These are phyloP conservation scores for Drosophila parabipectinata DNA, from an alignment of 1,140 invertebrate genomes.

Conservation along the genomic window DNA sequence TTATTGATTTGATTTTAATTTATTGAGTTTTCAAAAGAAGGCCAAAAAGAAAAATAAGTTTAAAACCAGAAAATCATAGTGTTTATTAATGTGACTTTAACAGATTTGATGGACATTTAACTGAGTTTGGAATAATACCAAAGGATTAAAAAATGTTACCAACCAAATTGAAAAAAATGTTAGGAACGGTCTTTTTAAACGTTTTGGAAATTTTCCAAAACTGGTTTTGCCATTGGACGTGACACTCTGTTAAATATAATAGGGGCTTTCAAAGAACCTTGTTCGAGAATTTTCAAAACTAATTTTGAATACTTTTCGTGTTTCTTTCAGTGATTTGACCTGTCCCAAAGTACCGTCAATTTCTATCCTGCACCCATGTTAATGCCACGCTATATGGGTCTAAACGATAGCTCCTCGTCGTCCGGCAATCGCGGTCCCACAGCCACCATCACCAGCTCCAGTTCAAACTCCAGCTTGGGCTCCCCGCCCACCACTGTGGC, in stretches of 20 bases:
- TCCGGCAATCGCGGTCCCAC: constrained; percentile 32
- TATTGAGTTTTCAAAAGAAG: too few relatives aligned
- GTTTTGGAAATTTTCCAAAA: constrained; percentile 10
- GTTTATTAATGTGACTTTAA: too few relatives aligned
- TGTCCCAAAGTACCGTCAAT: neutral
- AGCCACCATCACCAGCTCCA: constrained; percentile 11
- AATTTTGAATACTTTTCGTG: neutral
- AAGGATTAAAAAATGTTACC: neutral
- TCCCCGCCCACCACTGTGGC: constrained; percentile 59
- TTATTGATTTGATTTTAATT: too few relatives aligned
- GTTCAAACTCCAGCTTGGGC: constrained; percentile 7
- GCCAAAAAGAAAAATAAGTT: too few relatives aligned
- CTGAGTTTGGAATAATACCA: neutral
- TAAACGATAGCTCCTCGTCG: constrained; percentile 43
- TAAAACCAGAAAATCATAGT: too few relatives aligned
- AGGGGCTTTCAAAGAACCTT: neutral
- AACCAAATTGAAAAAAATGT: neutral
- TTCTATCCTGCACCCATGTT: constrained; percentile 50
- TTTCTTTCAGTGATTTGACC: constrained; percentile 16
- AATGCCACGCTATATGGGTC: constrained; percentile 58
- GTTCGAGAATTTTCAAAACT: constrained; percentile 4
- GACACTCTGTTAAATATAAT: neutral
- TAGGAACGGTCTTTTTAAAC: too few relatives aligned
- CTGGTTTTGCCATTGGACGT: neutral
- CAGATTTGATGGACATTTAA: too few relatives aligned